Evolutionary conservation across 2,797 vertebrate genomes (phyloP), one percentile per base, ranked within the genome.

Genomic region (Lepilemur ruficaudatus): DNA sequence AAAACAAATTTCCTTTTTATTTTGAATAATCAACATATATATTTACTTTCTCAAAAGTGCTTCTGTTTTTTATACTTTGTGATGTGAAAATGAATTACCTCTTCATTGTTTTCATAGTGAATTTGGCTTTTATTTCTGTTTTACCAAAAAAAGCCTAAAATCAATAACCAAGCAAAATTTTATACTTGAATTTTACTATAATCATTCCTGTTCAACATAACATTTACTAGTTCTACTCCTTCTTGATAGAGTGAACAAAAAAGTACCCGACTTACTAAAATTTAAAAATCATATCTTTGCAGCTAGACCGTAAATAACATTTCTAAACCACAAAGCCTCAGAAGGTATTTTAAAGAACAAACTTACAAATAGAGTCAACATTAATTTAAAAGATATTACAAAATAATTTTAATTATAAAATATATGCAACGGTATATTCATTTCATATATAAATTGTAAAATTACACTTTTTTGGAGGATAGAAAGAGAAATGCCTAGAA

Each of bases 101-200:
- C n/a, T 67, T 89, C 13, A 69, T n/a, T n/a, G 75, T 85, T 83
- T 50, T 48, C 61, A 75, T 23, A 46, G 18, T n/a, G 13, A 79
- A 73, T 52, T 93, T 14, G 88, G 43, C 32, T 91, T 95, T 48
- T 38, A 91, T 89, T 93, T 92, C 10, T 50, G 13, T 38, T 91
- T 93, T 83, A 81, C 67, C 38, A 79, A 63, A 76, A 81, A 12
- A 65, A 95, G 9, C 2, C 5, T 91, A 91, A 82, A 73, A 32
- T 35, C 50, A 93, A 87, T 76, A 85, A 93, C 4, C 38, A 69
- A 94, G 86, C 59, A 73, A 76, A 46, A 82, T 13, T 38, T 89
- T 72, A 61, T 87, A 9, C 3, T 35, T 90, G 32, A 80, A 65
- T n/a, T 90, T 95, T 43, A 82, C 55, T 48, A 50, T 57, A 57